Evolutionary conservation across 2,888 invertebrate genomes (phyloP), one percentile per base, ranked within the genome.

Genomic region (Drosophila longiperda): DNA sequence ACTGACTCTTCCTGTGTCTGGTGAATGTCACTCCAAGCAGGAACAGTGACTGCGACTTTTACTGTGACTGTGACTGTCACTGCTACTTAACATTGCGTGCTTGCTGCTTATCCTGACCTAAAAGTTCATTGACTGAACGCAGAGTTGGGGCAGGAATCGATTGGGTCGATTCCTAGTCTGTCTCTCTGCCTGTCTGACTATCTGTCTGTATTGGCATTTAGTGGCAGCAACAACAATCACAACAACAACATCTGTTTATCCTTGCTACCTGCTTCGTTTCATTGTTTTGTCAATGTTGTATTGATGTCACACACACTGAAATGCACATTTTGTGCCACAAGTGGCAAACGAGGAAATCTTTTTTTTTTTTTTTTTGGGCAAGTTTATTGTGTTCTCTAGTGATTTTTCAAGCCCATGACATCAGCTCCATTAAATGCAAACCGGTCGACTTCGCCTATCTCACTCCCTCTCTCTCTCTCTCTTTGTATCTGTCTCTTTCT

Each of bases 81-180:
- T 34, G 40, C 29, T 15, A 57, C 26, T 59, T 42, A 57, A 42
- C 74, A 61, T 84, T 84, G 87, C 87, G 84, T 84, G 84, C 55
- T 54, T 53, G 49, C 34, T 23, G 61, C 34, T 48, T 78, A 58
- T 78, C 78, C 78, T 78, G 84, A 80, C 83, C 87, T 75, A 83
- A 84, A 87, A 80, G 84, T 84, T 84, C 84, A 84, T 84, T 84
- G 84, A 84, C 84, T 84, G 80, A 45, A 66, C 62, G 69, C 49
- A 32, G 29, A 62, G 66, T 78, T 78, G 68, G 76, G 75, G 79
- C 78, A 78, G 78, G 65, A 60, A 33, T 58, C 61, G 64, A 45
- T 42, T 50, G 61, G 38, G 49, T 55, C 65, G 67, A 49, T 32
- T 71, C 60, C 26, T 36, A 36, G 33, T 38, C 29, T 49, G 65